These are phyloP conservation scores for Hexactinellida sp. DNA, from an alignment of 37 sponge, comb jelly and placozoan species.

Conservation along the genomic window DNA sequence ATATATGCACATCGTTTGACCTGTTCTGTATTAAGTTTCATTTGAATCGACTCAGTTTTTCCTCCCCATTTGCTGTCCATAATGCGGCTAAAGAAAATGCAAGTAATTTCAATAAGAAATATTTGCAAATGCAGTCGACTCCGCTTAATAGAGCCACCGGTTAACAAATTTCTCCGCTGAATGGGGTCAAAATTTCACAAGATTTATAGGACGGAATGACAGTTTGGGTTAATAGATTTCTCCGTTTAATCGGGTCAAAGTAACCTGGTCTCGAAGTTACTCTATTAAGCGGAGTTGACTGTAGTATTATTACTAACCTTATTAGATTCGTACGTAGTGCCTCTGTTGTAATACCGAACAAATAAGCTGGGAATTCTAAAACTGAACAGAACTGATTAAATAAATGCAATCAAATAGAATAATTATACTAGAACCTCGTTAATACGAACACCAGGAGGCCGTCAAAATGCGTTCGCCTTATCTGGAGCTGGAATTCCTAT, in stretches of 20 bases:
- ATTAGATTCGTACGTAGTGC: conserved; percentile 60
- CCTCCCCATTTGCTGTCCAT: conserved; percentile 98
- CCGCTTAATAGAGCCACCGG: too few species aligned
- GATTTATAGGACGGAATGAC: too few species aligned
- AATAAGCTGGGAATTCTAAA: conserved; percentile 78
- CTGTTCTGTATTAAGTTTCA: conserved; percentile 83
- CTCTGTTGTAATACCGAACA: conserved; percentile 69
- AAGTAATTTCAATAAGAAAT: neutral
- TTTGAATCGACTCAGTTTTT: conserved; percentile 62
- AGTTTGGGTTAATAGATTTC: too few species aligned
- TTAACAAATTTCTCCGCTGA: too few species aligned
- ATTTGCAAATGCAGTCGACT: neutral
- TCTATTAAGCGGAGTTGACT: too few species aligned
- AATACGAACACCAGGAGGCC: too few species aligned
- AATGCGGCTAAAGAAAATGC: conserved; percentile 35
- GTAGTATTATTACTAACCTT: conserved; percentile 29
- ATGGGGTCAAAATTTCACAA: too few species aligned
- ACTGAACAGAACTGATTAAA: conserved; percentile 28
- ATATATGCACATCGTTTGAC: neutral
- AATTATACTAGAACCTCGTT: too few species aligned
- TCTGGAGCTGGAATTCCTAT: too few species aligned
- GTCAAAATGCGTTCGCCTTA: too few species aligned
- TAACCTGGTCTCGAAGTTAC: too few species aligned
- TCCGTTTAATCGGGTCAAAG: too few species aligned
- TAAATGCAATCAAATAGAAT: neutral